Evolutionary conservation across 1,140 invertebrate species (phyloP).

Genomic region (Camponotus pennsylvanicus): DNA sequence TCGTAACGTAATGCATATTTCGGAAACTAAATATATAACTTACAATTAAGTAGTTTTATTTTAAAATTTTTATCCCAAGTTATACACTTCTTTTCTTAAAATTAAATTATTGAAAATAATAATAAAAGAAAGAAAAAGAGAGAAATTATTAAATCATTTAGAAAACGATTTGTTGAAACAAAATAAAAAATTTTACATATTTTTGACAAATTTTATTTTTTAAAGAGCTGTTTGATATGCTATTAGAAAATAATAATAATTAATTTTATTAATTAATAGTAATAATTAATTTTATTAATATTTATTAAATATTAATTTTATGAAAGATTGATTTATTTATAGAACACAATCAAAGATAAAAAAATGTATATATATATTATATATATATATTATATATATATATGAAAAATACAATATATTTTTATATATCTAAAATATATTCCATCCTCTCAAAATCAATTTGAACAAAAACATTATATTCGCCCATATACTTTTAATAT

Average conservation of each 20-base stretch:
- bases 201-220: too few species aligned
- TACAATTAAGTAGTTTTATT: background rate
- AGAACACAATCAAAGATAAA: background rate
- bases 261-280: background rate
- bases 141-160: constrained; percentile 1
- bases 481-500: background rate
- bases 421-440: background rate
- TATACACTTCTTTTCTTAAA: background rate
- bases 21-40: constrained; percentile 16
- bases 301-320: too few species aligned
- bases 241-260: background rate
- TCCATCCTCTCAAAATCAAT: background rate
- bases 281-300: too few species aligned
- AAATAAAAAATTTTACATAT: background rate
- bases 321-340: background rate
- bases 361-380: background rate
- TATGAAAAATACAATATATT: background rate
- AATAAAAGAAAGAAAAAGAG: background rate
- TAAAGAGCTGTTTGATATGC: background rate
- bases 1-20: background rate
- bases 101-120: background rate
- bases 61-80: background rate
- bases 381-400: background rate
- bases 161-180: background rate
- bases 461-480: background rate